Base-by-base conservation (phyloP, 2,113 vertebrate genomes). In the Myotis davidii region DNA sequence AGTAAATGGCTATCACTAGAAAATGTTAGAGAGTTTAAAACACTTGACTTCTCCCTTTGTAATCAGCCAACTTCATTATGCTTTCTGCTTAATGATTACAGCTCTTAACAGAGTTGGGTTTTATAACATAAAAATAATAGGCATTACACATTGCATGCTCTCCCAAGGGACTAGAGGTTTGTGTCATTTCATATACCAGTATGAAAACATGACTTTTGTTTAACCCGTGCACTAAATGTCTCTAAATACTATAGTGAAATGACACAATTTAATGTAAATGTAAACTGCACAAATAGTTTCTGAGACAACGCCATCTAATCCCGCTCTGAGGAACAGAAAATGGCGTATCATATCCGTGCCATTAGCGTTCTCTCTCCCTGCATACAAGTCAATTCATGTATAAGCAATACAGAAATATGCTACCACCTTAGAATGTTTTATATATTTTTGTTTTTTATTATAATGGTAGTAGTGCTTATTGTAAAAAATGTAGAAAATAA, bases 21-120 rank as follows among this genome's bases (percentile, higher is more conserved):
- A 85, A 91, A 65, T 45, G 85, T 84, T 85, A 96, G 91, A 73
- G 67, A 92, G 89, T 93, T 95, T 87, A 59, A 97, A 97, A 85
- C 50, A 91, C 72, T 98, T 95, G 92, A 70, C 92, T 97, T 73
- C 54, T 88, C 81, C 59, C 39, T 77, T 97, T 96, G 73, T 81
- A 97, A 97, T 96, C 97, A 97, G 76, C 67, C 96, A 93, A 95
- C 87, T 97, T 97, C 0, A 18, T 97, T 97, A 97, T 87, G 92
- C 93, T 84, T 97, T 96, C 97, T 97, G 91, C 95, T 97, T 98
- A 86, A 85, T 98, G 97, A 98, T 97, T 98, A 98, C 23, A 98
- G 94, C 86, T 97, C 94, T 98, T 98, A 98, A 87, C 88, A 92
- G 85, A 97, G 70, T 97, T 84, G 6, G 94, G 88, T 96, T 95